Evolutionary conservation across 2,888 invertebrate species (phyloP).

Genomic region (Drosophila aldrichi): DNA sequence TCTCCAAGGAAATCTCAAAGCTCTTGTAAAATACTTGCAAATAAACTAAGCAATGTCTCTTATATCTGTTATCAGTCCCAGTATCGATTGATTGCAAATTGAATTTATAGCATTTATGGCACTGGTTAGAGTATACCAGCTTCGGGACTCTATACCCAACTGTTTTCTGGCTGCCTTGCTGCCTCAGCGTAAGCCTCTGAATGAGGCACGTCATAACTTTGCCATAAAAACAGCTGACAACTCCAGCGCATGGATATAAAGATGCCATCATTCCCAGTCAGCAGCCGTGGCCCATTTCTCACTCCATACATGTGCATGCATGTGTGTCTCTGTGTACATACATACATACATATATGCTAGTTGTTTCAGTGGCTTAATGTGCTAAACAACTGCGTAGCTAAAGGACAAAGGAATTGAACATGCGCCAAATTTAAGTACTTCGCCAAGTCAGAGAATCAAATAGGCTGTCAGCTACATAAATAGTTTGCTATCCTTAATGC

Average conservation of each 20-base stretch:
- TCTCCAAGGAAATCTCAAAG: no score
- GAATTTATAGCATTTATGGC: neutral
- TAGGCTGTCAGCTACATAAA: conserved; percentile 21
- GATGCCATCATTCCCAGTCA: conserved; percentile 53
- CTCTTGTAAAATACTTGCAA: no score
- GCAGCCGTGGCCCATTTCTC: conserved; percentile 23
- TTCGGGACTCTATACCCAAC: neutral
- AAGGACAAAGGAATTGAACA: conserved; percentile 51
- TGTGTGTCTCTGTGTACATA: neutral
- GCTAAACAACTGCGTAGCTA: conserved; percentile 66
- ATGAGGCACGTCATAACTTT: conserved; percentile 75
- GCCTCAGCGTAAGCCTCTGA: conserved; percentile 57
- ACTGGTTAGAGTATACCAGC: neutral
- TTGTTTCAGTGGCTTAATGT: conserved; percentile 73
- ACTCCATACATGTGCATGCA: neutral
- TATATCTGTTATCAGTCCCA: no score
- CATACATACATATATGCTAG: conserved; percentile 28
- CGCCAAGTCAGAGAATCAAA: conserved; percentile 24
- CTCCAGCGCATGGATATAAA: conserved; percentile 58
- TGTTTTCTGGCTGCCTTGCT: neutral
- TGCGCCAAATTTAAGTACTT: conserved; percentile 57
- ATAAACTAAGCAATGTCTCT: no score
- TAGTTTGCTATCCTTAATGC: conserved; percentile 22
- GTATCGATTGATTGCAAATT: neutral
- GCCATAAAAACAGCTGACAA: conserved; percentile 77